Conservation (phyloP, 2,113 vertebrate species). For the Fregata magnificens region DNA sequence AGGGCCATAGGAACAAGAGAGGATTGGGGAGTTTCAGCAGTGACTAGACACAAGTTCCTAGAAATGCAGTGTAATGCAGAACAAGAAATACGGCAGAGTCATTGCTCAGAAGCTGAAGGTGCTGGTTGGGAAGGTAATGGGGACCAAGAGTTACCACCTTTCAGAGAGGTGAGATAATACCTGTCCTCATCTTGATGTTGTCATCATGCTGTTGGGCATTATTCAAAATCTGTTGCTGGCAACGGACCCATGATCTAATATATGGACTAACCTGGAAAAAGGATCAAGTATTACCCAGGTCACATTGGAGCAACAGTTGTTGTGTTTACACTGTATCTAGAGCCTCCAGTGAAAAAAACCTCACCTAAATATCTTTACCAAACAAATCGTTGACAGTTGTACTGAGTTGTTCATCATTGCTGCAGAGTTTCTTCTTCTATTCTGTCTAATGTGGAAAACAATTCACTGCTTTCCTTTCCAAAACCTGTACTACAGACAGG, state of each 20-base stretch:
- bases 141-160: not conserved
- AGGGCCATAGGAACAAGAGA: not conserved
- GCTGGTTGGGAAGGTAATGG: not conserved
- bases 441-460: not conserved
- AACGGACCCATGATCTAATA: not conserved
- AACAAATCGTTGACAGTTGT: not conserved
- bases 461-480: not conserved
- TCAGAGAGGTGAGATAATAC: not conserved
- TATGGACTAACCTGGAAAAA: not conserved
- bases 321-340: not conserved
- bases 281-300: not conserved
- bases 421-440: not conserved
- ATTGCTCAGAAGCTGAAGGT: not conserved
- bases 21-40: not conserved
- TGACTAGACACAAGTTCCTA: not conserved
- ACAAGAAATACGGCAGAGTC: not conserved
- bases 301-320: not conserved
- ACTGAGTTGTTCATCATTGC: not conserved
- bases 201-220: not conserved
- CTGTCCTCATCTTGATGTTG: not conserved
- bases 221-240: not conserved
- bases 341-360: not conserved
- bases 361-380: not conserved
- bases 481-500: not conserved
- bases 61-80: not conserved